Conservation (phyloP, 2,113 vertebrate species). For the Dolichotis patagonum region DNA sequence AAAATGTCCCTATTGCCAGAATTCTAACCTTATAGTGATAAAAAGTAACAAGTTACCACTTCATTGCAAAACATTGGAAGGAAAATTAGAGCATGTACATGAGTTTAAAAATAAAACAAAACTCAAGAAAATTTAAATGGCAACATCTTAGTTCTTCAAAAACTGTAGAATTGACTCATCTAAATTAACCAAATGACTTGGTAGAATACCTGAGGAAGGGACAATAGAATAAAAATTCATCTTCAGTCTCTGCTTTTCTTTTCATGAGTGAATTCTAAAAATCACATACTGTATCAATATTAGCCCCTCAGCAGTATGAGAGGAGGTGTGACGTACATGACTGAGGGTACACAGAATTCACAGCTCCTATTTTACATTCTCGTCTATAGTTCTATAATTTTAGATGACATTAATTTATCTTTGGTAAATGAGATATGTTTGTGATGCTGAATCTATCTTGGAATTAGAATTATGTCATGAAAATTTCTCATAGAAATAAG, state of each 20-base stretch:
- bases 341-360: neutral
- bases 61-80: neutral
- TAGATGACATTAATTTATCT: neutral
- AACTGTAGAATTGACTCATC: neutral
- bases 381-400: neutral
- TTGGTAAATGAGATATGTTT: neutral
- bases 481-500: neutral
- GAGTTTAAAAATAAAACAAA: neutral
- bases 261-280: fast-evolving
- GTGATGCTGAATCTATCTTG: neutral
- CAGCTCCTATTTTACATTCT: neutral
- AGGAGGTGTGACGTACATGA: neutral
- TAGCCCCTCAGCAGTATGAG: neutral
- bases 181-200: neutral
- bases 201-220: neutral
- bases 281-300: neutral
- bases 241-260: too few species aligned
- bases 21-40: neutral
- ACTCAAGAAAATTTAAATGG: neutral
- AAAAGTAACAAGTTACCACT: neutral
- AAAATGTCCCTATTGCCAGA: neutral
- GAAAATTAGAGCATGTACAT: neutral
- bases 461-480: neutral
- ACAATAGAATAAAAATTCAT: neutral
- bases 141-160: neutral